A percentile compares a stretch with the other conserved stretches of the same genome.
Conservation (phyloP, 2,113 vertebrate genomes). For the Hirundichthys speculiger region DNA sequence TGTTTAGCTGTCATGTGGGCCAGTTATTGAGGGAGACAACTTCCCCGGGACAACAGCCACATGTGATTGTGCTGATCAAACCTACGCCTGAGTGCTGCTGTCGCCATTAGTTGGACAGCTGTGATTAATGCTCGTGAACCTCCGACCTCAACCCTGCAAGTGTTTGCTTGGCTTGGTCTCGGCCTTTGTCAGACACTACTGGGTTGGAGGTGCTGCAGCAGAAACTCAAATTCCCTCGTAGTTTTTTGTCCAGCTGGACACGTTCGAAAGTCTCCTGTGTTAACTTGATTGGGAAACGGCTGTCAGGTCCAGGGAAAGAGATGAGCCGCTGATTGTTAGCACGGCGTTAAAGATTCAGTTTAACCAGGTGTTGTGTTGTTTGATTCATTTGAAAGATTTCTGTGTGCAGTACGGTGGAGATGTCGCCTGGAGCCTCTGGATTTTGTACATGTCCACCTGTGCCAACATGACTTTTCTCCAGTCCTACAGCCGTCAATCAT, state of each 20-base stretch:
- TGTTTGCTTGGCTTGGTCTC: slow-evolving; percentile 69
- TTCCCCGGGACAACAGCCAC: slow-evolving; percentile 73
- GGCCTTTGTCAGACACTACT: slow-evolving; percentile 39
- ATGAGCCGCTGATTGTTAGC: neutral
- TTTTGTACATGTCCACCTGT: no score
- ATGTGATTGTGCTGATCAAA: slow-evolving; percentile 76
- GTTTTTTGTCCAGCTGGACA: slow-evolving; percentile 4
- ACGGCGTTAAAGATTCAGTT: neutral
- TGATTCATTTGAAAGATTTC: no score
- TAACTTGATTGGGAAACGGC: slow-evolving; percentile 18
- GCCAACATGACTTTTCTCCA: no score
- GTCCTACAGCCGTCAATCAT: no score
- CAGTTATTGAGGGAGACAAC: slow-evolving; percentile 71
- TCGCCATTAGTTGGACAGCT: slow-evolving; percentile 78
- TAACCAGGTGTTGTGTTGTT: no score
- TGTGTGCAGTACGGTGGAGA: no score
- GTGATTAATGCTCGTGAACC: slow-evolving; percentile 81
- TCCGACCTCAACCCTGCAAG: slow-evolving; percentile 62
- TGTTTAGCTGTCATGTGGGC: neutral
- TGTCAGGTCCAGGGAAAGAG: neutral
- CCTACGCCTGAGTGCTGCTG: slow-evolving; percentile 58
- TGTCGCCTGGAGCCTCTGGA: no score
- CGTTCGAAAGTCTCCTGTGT: slow-evolving; percentile 3
- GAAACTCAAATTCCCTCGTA: neutral
- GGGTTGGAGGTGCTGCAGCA: neutral